These are phyloP conservation scores for Cryptus viduatorius DNA, from an alignment of 2,888 invertebrate genomes.

Conservation along the genomic window DNA sequence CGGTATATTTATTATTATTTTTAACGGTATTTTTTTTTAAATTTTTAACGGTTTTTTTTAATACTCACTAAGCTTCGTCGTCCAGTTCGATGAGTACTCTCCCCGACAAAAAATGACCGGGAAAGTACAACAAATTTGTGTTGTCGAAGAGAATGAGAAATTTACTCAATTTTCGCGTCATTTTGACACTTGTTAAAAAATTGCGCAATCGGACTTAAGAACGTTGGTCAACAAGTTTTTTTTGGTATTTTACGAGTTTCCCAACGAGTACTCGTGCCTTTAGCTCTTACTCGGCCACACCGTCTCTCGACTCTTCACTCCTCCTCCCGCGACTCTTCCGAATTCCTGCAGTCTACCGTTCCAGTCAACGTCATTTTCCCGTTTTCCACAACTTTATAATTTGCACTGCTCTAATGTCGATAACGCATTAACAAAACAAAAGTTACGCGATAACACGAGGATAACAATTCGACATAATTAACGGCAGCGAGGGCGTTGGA, in stretches of 20 bases:
- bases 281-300: slow-evolving; percentile 19
- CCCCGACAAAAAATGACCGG: slow-evolving; percentile 96
- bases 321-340: slow-evolving; percentile 55
- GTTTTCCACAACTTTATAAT: slow-evolving; percentile 23
- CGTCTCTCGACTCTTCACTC: slow-evolving; percentile 35
- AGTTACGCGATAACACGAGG: neutral
- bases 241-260: neutral
- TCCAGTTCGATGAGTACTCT: slow-evolving; percentile 96
- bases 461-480: slow-evolving; percentile 15
- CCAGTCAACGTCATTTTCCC: slow-evolving; percentile 54
- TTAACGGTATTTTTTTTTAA: neutral
- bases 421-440: neutral
- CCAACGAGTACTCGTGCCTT: slow-evolving; percentile 37
- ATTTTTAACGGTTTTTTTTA: neutral
- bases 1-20: too few species aligned
- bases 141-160: slow-evolving; percentile 98
- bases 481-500: neutral
- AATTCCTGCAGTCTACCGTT: slow-evolving; percentile 43
- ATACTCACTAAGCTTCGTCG: slow-evolving; percentile 91
- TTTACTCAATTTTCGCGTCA: slow-evolving; percentile 95
- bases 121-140: slow-evolving; percentile 96
- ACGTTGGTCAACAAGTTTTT: neutral
- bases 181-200: slow-evolving; percentile 79
- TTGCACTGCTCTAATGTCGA: neutral
- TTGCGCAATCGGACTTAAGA: slow-evolving; percentile 20